Evolutionary conservation across 2,888 invertebrate genomes (phyloP), one percentile per base, ranked within the genome.

Genomic region (Drosophila kanekoi): DNA sequence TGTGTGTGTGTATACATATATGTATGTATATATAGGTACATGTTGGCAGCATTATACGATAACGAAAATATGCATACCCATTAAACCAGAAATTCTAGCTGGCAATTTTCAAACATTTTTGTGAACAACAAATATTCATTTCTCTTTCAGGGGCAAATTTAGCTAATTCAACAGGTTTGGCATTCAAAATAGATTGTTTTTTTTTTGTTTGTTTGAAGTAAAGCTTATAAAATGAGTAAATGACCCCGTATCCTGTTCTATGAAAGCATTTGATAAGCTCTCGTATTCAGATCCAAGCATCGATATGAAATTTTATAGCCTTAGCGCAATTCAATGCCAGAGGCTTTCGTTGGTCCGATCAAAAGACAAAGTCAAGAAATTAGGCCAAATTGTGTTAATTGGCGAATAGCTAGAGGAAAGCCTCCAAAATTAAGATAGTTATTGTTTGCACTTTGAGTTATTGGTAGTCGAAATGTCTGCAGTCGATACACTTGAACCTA

Each of bases 361-460:
- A 18, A 45, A 28, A 38, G 16, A 1, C 28, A 32, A 4, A 41
- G n/a, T 13, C 40, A 49, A 43, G 13, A 68, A 79, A 58, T 58
- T 83, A 62, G 62, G 58, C 43, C 52, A 65, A 65, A 48, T 62
- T 52, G 62, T 69, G 61, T 47, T 77, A 77, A 73, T 58, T 53
- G 45, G 54, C 47, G 47, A 18, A 11, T 20, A 18, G 23, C 11
- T 32, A 52, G 14, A 48, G 28, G 40, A 43, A 32, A 4, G n/a
- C 6, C 20, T 18, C 11, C 35, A 35, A 14, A 48, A 20, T 60
- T 44, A 48, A 43, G 28, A 53, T 18, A 20, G 10, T 52, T 37
- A 32, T 64, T 81, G 85, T 70, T 78, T 74, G 67, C 70, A 33
- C 45, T 70, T 57, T 23, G 35, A 9, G 20, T 33, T 41, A 28